phyloP scores from a whole-genome alignment of 2,113 vertebrate genomes.

The Dissostichus mawsoni region DNA sequence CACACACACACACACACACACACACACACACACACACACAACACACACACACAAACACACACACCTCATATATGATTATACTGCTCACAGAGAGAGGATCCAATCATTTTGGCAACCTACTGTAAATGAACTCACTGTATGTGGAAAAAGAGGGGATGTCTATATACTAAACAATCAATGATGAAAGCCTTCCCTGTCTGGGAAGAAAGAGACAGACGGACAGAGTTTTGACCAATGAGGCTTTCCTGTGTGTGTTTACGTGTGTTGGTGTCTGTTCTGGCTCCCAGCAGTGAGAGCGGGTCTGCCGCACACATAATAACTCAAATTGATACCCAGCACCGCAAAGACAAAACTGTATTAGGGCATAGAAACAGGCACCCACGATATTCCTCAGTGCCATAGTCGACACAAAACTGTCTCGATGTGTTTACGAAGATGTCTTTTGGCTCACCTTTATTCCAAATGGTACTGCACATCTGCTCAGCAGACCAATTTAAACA shows the following conservation, averaged over 20 bases:
- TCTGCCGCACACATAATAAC: slow-evolving; percentile 45
- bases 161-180: neutral
- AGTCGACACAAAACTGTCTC: slow-evolving; percentile 3
- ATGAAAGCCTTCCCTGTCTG: neutral
- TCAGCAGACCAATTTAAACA: slow-evolving; percentile 61
- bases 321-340: slow-evolving; percentile 59
- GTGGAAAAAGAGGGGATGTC: neutral
- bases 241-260: slow-evolving; percentile 40
- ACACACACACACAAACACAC: neutral
- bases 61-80: neutral
- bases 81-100: slow-evolving; percentile 3
- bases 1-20: slow-evolving; percentile 8
- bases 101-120: neutral
- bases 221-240: slow-evolving; percentile 20
- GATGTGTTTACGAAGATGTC: slow-evolving; percentile 43
- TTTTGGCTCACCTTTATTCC: slow-evolving; percentile 30
- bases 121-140: slow-evolving; percentile 16
- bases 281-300: slow-evolving; percentile 49
- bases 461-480: slow-evolving; percentile 58
- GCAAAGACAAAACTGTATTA: slow-evolving; percentile 61
- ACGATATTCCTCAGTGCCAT: neutral
- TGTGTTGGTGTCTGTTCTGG: slow-evolving; percentile 47
- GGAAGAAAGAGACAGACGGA: neutral
- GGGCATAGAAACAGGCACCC: slow-evolving; percentile 48
- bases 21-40: slow-evolving; percentile 5